phyloP scores from a whole-genome alignment of 2,888 invertebrate species.

The Polyommatus iphigenia region DNA sequence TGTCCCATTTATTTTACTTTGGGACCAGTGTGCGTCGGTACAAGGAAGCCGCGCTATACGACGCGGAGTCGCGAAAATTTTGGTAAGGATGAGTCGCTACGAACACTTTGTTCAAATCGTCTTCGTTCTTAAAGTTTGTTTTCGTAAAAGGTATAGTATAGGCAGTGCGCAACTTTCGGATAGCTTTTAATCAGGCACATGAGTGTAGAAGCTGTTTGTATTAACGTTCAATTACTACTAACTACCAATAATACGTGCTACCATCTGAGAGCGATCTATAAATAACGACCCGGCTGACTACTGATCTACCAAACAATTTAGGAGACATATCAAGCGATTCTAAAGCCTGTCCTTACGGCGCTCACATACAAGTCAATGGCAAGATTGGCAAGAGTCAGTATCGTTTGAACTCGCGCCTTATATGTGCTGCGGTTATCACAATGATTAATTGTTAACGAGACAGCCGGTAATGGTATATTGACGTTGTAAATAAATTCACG shows the following conservation, averaged over 20 bases:
- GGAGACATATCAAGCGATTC: neutral
- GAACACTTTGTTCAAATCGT: neutral
- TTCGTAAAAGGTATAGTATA: too few species aligned
- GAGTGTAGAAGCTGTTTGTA: too few species aligned
- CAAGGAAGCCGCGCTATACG: constrained; percentile 39
- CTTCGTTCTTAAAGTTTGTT: too few species aligned
- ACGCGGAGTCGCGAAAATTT: neutral
- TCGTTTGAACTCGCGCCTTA: constrained; percentile 41
- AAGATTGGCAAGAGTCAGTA: constrained; percentile 27
- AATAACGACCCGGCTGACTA: too few species aligned
- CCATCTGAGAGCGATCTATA: too few species aligned
- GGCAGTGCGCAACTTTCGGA: too few species aligned
- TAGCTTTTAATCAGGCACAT: too few species aligned
- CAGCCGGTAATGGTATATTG: constrained; percentile 39
- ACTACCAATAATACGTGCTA: too few species aligned
- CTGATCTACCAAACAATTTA: too few species aligned
- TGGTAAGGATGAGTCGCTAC: neutral
- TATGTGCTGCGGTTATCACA: constrained; percentile 42
- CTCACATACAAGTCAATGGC: constrained; percentile 30
- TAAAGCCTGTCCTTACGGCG: neutral
- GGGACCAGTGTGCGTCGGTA: too few species aligned
- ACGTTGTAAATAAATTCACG: constrained; percentile 37
- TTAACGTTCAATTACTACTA: too few species aligned
- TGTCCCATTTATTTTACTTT: too few species aligned
- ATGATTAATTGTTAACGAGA: constrained; percentile 42